Evolutionary conservation across 1,140 invertebrate genomes (phyloP), one percentile per base, ranked within the genome.

Genomic region (Hyposmocoma kahamanoa): DNA sequence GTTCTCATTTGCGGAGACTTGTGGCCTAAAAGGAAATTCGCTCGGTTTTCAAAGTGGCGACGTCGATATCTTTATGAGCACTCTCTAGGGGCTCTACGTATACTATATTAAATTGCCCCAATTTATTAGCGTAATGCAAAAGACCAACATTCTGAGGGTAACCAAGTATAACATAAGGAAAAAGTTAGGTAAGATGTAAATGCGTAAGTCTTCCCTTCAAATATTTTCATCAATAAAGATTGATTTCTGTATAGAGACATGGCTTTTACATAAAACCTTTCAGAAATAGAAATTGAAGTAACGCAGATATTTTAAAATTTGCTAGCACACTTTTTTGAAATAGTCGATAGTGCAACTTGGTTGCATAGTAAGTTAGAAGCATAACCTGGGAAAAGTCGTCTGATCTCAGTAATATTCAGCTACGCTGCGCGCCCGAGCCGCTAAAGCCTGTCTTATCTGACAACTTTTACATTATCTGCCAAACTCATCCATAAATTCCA

Each of bases 401-500:
- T 36, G 32, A 36, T 46, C 52, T 39, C 47, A 43, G 42, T 66
- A 68, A 74, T 72, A 76, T 71, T 66, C 62, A 56, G 53, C 53
- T 51, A 45, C 47, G 39, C 54, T 56, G 56, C 51, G 49, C 51
- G 38, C 46, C n/a, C 59, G 57, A 60, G 59, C 59, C 45, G 52
- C 50, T 56, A 71, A 73, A 81, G 65, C 68, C 67, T 50, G 53
- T 61, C 68, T 74, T 72, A 80, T 78, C 72, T 72, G 53, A 53
- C 59, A 81, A 81, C 77, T 84, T 79, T 69, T 71, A 67, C 73
- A 74, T 80, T 79, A 83, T 77, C 72, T 77, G 49, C 59, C 58
- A 50, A 73, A 72, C 52, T 70, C 65, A 66, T 69, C 65, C 65
- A 77, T 77, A 78, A 78, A 77, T 73, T 74, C 59, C 52, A 69